Conservation (phyloP, 2,888 invertebrate species). For the Conchocele bisecta region DNA sequence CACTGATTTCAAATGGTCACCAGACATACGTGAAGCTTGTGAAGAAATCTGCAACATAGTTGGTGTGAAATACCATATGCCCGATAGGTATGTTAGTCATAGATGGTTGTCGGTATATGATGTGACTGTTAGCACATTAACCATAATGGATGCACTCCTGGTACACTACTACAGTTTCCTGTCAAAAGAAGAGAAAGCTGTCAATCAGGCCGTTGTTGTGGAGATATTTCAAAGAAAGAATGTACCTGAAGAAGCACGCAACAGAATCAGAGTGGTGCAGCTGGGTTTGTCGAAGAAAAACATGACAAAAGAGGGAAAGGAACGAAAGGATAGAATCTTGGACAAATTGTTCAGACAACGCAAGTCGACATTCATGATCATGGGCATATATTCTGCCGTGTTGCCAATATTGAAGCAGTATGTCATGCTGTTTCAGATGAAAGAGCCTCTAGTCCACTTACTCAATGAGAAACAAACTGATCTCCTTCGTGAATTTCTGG, state of each 20-base stretch:
- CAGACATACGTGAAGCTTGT: conserved; percentile 46
- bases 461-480: conserved; percentile 25
- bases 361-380: background rate
- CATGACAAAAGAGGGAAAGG: conserved; percentile 15
- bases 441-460: conserved; percentile 10
- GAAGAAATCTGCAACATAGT: conserved; percentile 44
- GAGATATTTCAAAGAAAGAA: conserved; percentile 22
- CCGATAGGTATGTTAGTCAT: conserved; percentile 51
- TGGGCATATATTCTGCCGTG: conserved; percentile 15
- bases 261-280: background rate
- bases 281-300: conserved; percentile 7
- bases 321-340: background rate
- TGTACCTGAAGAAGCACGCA: background rate
- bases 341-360: conserved; percentile 12
- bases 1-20: conserved; percentile 62
- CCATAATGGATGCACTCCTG: conserved; percentile 42
- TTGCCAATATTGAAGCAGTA: conserved; percentile 18
- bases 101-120: conserved; percentile 61
- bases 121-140: conserved; percentile 41
- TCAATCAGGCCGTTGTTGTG: conserved; percentile 14
- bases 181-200: background rate
- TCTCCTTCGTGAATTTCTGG: conserved; percentile 14
- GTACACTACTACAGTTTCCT: conserved; percentile 25
- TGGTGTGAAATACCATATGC: conserved; percentile 38
- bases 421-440: conserved; percentile 21